Conservation (phyloP, 2,888 invertebrate genomes). For the Pharmacophagus antenor region DNA sequence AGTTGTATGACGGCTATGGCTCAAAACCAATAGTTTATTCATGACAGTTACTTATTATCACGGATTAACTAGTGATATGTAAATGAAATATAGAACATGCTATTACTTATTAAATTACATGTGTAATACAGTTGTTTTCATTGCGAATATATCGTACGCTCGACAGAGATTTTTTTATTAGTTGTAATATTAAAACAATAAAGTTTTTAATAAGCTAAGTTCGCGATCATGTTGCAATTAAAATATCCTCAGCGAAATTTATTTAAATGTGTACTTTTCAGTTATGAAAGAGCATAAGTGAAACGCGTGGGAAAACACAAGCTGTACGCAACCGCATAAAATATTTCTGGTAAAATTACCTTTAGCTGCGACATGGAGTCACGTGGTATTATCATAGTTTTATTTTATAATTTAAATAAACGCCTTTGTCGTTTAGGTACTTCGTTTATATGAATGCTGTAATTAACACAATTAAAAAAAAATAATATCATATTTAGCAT, state of each 20-base stretch:
- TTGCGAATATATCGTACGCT: background rate
- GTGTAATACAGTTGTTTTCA: background rate
- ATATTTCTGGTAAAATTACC: constrained; percentile 66
- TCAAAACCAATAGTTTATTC: background rate
- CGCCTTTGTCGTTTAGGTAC: constrained; percentile 39
- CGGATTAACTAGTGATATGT: no score
- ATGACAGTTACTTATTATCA: no score
- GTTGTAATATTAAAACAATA: background rate
- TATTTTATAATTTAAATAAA: constrained; percentile 62
- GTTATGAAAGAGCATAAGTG: constrained; percentile 50
- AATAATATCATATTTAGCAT: background rate
- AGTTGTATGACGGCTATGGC: background rate
- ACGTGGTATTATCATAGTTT: constrained; percentile 58
- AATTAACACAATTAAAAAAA: background rate
- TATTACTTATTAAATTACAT: no score
- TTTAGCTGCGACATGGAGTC: constrained; percentile 64
- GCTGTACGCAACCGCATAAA: constrained; percentile 57
- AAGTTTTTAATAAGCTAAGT: constrained; percentile 34
- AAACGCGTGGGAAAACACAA: constrained; percentile 54
- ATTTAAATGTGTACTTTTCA: constrained; percentile 50
- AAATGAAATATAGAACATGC: no score
- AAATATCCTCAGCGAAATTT: constrained; percentile 37
- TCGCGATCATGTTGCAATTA: constrained; percentile 41
- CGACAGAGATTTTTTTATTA: background rate
- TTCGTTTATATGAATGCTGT: background rate